Conservation (phyloP, 2,113 vertebrate species). For the Oxyura jamaicensis region DNA sequence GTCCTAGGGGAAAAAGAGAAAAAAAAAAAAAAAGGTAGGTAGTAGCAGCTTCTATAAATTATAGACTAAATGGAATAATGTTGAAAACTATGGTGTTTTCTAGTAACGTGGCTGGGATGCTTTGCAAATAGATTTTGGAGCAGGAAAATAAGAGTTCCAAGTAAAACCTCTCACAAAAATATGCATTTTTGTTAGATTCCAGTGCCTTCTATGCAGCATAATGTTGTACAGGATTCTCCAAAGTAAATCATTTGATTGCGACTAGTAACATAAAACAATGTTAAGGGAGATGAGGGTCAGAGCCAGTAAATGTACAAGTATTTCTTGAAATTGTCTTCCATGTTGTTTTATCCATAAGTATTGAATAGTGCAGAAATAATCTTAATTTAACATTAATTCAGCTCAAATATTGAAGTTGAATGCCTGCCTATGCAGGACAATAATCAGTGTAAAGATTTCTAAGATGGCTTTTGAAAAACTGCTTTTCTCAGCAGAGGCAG, state of each 20-base stretch:
- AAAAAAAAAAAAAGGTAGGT: background rate
- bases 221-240: background rate
- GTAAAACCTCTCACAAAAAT: background rate
- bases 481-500: background rate
- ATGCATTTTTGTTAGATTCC: background rate
- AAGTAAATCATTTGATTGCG: background rate
- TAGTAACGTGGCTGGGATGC: background rate
- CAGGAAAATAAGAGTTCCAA: background rate
- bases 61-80: background rate
- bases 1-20: background rate
- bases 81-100: background rate
- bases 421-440: background rate
- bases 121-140: background rate
- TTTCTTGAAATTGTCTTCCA: background rate
- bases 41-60: background rate
- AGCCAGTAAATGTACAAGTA: background rate
- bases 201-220: background rate
- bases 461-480: background rate
- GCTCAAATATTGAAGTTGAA: background rate
- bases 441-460: background rate
- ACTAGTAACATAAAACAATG: background rate
- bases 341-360: background rate
- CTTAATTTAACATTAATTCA: background rate
- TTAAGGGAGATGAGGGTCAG: background rate
- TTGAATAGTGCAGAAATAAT: background rate